These are phyloP conservation scores for Eumeta japonica DNA, from an alignment of 1,140 invertebrate species.

Conservation along the genomic window DNA sequence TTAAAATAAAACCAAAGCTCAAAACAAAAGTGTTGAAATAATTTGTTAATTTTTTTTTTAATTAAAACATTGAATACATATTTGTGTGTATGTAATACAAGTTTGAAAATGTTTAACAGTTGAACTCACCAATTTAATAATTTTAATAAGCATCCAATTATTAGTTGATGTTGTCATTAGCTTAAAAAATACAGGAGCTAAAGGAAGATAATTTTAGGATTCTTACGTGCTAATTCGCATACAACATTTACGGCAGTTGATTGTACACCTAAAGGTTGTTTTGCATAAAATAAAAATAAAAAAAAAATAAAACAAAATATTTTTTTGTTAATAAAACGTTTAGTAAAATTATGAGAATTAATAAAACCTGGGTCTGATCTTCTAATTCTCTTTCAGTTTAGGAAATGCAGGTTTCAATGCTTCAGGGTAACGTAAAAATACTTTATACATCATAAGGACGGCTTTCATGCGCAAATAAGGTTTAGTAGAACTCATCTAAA, in stretches of 20 bases:
- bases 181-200: slow-evolving; percentile 96
- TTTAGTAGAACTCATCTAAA: slow-evolving; percentile 92
- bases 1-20: too few relatives aligned
- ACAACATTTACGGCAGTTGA: slow-evolving; percentile 97
- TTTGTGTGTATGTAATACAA: too few relatives aligned
- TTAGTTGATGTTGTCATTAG: slow-evolving; percentile 97
- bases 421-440: slow-evolving; percentile 98
- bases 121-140: slow-evolving; percentile 96
- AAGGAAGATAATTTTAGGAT: slow-evolving; percentile 96
- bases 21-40: too few relatives aligned
- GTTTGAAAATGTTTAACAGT: too few relatives aligned
- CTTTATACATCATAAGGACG: slow-evolving; percentile 99
- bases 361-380: slow-evolving; percentile 93
- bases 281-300: slow-evolving; percentile 40
- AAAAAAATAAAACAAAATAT: neutral
- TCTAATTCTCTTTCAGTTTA: slow-evolving; percentile 98
- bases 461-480: slow-evolving; percentile 99
- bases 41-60: too few relatives aligned
- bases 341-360: too few relatives aligned
- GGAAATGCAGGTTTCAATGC: slow-evolving; percentile 96
- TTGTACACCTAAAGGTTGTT: too few relatives aligned
- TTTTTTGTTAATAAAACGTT: too few relatives aligned
- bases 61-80: too few relatives aligned
- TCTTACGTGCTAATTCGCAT: slow-evolving; percentile 94
- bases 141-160: slow-evolving; percentile 99